These are phyloP conservation scores for Bombus vancouverensis DNA, from an alignment of 1,140 invertebrate genomes.

Conservation along the genomic window DNA sequence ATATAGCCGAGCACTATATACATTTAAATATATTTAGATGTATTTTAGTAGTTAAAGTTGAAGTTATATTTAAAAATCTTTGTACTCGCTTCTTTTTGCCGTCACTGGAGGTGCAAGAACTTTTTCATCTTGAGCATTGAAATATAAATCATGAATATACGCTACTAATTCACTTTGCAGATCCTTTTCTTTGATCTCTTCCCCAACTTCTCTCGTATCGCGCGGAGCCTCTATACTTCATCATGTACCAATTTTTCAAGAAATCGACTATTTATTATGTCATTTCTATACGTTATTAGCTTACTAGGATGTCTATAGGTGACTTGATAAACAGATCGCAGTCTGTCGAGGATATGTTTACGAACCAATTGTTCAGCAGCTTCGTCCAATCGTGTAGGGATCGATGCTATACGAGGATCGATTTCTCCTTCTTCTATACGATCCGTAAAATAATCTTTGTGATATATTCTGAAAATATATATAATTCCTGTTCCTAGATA, in stretches of 20 bases:
- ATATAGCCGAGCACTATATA: conserved; percentile 70
- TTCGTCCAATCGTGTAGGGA: conserved; percentile 50
- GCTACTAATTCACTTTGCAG: conserved; percentile 63
- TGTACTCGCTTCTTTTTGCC: conserved; percentile 65
- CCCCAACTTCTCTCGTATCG: background rate
- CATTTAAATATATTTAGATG: background rate
- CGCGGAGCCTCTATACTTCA: conserved; percentile 18
- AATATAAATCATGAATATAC: conserved; percentile 67
- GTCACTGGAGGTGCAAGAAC: conserved; percentile 66
- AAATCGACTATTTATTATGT: background rate
- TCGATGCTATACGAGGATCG: conserved; percentile 55
- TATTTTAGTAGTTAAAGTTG: background rate
- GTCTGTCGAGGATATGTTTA: conserved; percentile 60
- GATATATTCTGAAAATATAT: conserved; percentile 13
- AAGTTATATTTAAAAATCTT: background rate
- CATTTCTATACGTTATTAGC: background rate
- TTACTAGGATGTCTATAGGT: conserved; percentile 52
- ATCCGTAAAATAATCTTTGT: conserved; percentile 52
- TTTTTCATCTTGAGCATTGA: conserved; percentile 65
- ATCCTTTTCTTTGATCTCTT: conserved; percentile 43
- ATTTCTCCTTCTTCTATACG: conserved; percentile 61
- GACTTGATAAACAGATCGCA: conserved; percentile 61
- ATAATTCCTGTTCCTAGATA: background rate
- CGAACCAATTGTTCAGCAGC: conserved; percentile 57
- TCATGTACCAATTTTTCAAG: too few relatives aligned